Percentiles rank a stretch among this genome's conserved stretches.
Evolutionary conservation across 2,797 vertebrate genomes (phyloP).

Genomic region (Aeoliscus strigatus): DNA sequence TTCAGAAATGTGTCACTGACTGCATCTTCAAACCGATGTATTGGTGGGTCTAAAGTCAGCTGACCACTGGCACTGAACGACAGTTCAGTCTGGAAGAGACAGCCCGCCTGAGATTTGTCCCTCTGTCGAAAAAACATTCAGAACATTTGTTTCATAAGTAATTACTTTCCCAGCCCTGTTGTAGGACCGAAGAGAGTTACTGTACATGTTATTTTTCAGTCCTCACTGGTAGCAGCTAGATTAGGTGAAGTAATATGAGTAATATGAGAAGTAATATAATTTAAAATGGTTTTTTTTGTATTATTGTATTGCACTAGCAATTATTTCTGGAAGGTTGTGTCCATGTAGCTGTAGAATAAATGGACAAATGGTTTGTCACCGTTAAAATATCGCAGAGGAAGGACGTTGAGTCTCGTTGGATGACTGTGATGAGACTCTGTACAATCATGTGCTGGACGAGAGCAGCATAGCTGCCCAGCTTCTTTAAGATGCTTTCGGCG

Average conservation of each 20-base stretch:
- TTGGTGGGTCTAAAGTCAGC: slow-evolving; percentile 65
- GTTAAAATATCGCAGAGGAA: slow-evolving; percentile 70
- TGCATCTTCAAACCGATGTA: slow-evolving; percentile 59
- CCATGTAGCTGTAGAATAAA: no score
- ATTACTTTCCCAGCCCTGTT: background rate
- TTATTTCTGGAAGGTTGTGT: no score
- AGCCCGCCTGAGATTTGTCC: slow-evolving; percentile 20
- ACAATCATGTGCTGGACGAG: slow-evolving; percentile 75
- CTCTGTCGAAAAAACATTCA: slow-evolving; percentile 45
- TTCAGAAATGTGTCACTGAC: slow-evolving; percentile 57
- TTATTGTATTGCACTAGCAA: no score
- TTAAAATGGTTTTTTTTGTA: no score
- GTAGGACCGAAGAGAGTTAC: background rate
- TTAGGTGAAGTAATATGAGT: background rate
- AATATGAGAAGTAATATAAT: no score
- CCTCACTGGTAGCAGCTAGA: background rate
- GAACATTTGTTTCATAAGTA: background rate
- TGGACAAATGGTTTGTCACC: slow-evolving; percentile 71
- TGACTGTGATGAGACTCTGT: slow-evolving; percentile 70
- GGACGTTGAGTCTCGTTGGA: slow-evolving; percentile 51
- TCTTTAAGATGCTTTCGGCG: slow-evolving; percentile 58
- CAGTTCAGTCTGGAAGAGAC: slow-evolving; percentile 66
- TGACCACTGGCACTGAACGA: slow-evolving; percentile 50
- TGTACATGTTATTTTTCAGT: slow-evolving; percentile 1
- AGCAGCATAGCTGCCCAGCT: slow-evolving; percentile 68